Evolutionary conservation across 2,113 vertebrate genomes (phyloP), one percentile per base, ranked within the genome.

Genomic region (Gymnarchus niloticus): DNA sequence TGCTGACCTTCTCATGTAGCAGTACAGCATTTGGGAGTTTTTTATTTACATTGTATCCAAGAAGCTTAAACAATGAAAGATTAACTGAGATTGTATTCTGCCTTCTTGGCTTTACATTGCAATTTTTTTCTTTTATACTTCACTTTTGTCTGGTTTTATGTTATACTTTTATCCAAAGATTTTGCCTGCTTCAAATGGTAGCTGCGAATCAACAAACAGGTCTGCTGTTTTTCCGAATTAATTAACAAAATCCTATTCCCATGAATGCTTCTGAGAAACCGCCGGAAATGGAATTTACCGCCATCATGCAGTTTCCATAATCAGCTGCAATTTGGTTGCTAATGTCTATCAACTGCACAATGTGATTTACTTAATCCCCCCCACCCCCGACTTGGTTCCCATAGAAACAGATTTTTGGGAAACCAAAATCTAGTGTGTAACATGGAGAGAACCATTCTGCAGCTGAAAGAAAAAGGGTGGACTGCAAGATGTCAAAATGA

Each of bases 261-360:
- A 33, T n/a, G 76, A 48, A 78, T 48, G 41, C 76, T 48, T 78
- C 44, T 78, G 44, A 48, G 76, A 78, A 78, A 78, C 19, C 44
- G 76, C 76, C 76, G 41, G 76, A 78, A 78, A 78, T 78, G 76
- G 76, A 78, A 78, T 78, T 78, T 78, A 48, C 76, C 44, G 0
- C 46, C 76, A 78, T 37, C 7, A 12, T 23, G 41, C 23, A 23
- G 37, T 48, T 48, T 46, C 76, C 37, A 78, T 78, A 44, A 78
- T 78, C 76, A 44, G 23, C 76, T 78, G 76, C 76, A 78, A 78
- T 78, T 78, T 78, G 76, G 44, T 78, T 78, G 76, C 44, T 78
- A 78, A 78, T 78, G 76, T 78, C 76, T 78, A 78, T 78, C 76
- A 78, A 78, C 76, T 12, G 76, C 76, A 78, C 76, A 78, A 48